A percentile compares a stretch with the other conserved stretches of the same genome.
Conservation (phyloP, 2,888 invertebrate species). For the Stegophylla sp. region DNA sequence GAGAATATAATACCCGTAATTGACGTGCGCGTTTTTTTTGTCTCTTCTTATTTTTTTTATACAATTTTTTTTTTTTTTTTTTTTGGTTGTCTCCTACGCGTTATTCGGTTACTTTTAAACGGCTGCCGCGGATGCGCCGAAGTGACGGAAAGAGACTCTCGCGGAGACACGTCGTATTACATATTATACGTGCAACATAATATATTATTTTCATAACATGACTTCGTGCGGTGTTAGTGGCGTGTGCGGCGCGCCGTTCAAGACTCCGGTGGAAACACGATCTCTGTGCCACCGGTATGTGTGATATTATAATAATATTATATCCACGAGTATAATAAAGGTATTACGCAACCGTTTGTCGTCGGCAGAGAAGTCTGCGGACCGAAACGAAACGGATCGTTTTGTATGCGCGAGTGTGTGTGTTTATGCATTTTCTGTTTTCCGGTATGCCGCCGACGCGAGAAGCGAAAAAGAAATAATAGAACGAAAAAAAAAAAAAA, state of each 20-base stretch:
- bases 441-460: neutral
- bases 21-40: too few relatives aligned
- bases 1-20: too few relatives aligned
- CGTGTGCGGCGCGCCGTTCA: neutral
- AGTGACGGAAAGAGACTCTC: neutral
- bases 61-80: too few relatives aligned
- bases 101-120: slow-evolving; percentile 38
- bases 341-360: slow-evolving; percentile 24
- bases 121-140: neutral
- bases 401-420: neutral
- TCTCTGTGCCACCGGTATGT: neutral
- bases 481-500: neutral
- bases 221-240: neutral
- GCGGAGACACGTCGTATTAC: too few relatives aligned
- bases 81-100: too few relatives aligned
- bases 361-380: slow-evolving; percentile 25
- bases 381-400: slow-evolving; percentile 38
- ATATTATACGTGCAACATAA: neutral
- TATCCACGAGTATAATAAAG: too few relatives aligned
- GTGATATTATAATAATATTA: too few relatives aligned
- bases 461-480: neutral
- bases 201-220: neutral
- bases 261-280: slow-evolving; percentile 33
- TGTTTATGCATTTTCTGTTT: neutral
- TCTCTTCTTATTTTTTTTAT: too few relatives aligned